phyloP scores from a whole-genome alignment of 2,888 invertebrate species.

The Globia sparganii region DNA sequence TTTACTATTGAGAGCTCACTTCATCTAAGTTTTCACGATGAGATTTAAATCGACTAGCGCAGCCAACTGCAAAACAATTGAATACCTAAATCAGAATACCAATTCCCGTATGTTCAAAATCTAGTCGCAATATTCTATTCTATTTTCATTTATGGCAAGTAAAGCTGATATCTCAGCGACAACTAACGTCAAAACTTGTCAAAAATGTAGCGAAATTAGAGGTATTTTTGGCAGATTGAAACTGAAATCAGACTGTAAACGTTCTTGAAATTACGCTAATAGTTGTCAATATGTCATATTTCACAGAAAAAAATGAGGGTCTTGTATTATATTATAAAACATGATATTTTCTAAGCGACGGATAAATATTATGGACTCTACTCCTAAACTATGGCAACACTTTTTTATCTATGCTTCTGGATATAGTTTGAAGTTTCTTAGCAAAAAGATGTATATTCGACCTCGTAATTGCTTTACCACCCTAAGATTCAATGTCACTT shows the following conservation, averaged over 20 bases:
- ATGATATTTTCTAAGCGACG: conserved; percentile 15
- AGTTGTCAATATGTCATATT: not conserved
- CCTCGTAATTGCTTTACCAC: not conserved
- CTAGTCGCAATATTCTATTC: no score
- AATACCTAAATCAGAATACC: not conserved
- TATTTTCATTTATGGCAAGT: no score
- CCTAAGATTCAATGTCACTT: no score
- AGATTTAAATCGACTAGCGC: not conserved
- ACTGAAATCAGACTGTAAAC: no score
- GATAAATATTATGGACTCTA: not conserved
- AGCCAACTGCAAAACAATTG: not conserved
- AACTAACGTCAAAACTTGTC: not conserved
- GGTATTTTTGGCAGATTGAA: not conserved
- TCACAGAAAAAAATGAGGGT: conserved; percentile 2
- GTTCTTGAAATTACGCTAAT: not conserved
- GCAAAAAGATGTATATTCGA: not conserved
- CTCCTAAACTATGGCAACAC: not conserved
- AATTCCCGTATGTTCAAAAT: no score
- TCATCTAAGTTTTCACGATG: not conserved
- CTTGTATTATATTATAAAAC: not conserved
- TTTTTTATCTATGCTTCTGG: not conserved
- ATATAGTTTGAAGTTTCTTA: not conserved
- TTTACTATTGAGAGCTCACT: not conserved
- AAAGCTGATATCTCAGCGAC: no score
- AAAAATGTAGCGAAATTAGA: not conserved